Evolutionary conservation across 2,797 vertebrate genomes (phyloP).

Genomic region (Thalassophryne amazonica): DNA sequence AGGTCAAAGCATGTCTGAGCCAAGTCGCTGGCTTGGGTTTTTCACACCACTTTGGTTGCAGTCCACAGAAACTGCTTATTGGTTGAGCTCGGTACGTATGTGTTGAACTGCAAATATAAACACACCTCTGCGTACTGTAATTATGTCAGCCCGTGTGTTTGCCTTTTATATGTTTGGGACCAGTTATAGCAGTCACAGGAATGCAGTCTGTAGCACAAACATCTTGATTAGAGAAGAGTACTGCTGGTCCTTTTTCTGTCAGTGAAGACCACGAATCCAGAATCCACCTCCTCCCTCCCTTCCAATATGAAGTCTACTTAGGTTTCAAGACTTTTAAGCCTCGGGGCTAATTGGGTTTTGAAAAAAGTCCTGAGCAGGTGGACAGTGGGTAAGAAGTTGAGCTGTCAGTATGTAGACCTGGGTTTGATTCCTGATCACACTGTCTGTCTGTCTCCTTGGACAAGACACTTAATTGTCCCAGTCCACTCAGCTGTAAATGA

Average conservation of each 20-base stretch:
- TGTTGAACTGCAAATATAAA: conserved; percentile 49
- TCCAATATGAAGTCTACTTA: conserved; percentile 8
- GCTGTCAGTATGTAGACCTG: too few relatives aligned
- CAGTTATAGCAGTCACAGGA: not conserved
- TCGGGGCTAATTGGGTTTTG: too few relatives aligned
- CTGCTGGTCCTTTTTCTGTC: not conserved
- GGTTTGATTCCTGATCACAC: too few relatives aligned
- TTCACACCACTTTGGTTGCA: conserved; percentile 42
- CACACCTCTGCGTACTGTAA: conserved; percentile 42
- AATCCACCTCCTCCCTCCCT: conserved; percentile 7
- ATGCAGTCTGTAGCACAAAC: conserved; percentile 1
- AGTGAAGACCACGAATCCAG: conserved; percentile 8
- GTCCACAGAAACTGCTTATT: conserved; percentile 44
- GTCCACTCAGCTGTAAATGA: too few relatives aligned
- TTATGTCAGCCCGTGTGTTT: conserved; percentile 42
- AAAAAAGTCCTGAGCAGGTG: too few relatives aligned
- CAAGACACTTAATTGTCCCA: too few relatives aligned
- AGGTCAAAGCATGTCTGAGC: conserved; percentile 17
- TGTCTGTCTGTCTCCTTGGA: too few relatives aligned
- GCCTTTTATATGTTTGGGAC: conserved; percentile 39
- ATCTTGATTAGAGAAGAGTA: not conserved
- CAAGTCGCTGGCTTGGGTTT: conserved; percentile 31
- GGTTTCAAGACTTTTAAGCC: too few relatives aligned
- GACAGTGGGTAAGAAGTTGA: too few relatives aligned
- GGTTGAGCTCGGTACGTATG: conserved; percentile 1